Evolutionary conservation across 2,888 invertebrate genomes (phyloP).

Genomic region (Drosophila planitibia): DNA sequence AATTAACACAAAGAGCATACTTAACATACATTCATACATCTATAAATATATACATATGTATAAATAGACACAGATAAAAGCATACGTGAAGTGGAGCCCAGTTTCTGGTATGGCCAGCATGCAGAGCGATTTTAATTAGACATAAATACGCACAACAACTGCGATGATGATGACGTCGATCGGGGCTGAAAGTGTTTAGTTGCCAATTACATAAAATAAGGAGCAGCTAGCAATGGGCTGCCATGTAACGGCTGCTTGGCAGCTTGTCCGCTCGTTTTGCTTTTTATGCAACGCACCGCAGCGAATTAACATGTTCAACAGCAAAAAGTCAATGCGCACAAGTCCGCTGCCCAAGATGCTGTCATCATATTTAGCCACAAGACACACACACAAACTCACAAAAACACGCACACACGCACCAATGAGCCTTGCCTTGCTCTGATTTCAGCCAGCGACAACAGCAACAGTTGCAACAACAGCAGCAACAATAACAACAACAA

Average conservation of each 20-base stretch:
- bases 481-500: slow-evolving; percentile 42
- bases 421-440: slow-evolving; percentile 70
- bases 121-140: slow-evolving; percentile 77
- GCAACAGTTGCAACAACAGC: slow-evolving; percentile 26
- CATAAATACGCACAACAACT: slow-evolving; percentile 74
- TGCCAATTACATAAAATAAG: slow-evolving; percentile 81
- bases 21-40: slow-evolving; percentile 54
- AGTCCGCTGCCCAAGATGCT: slow-evolving; percentile 71
- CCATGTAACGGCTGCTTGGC: slow-evolving; percentile 67
- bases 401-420: slow-evolving; percentile 15
- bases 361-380: slow-evolving; percentile 70
- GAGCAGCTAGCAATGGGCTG: slow-evolving; percentile 72
- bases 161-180: slow-evolving; percentile 39
- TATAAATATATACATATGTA: slow-evolving; percentile 46
- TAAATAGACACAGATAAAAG: slow-evolving; percentile 7
- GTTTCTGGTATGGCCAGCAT: slow-evolving; percentile 65
- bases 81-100: slow-evolving; percentile 22
- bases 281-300: slow-evolving; percentile 75
- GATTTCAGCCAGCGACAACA: slow-evolving; percentile 68
- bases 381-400: slow-evolving; percentile 32
- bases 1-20: slow-evolving; percentile 76
- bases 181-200: slow-evolving; percentile 76
- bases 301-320: slow-evolving; percentile 78
- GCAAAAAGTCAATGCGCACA: slow-evolving; percentile 76
- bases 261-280: slow-evolving; percentile 48